Conservation (phyloP, 2,888 invertebrate species). For the Lacanobia oleracea region DNA sequence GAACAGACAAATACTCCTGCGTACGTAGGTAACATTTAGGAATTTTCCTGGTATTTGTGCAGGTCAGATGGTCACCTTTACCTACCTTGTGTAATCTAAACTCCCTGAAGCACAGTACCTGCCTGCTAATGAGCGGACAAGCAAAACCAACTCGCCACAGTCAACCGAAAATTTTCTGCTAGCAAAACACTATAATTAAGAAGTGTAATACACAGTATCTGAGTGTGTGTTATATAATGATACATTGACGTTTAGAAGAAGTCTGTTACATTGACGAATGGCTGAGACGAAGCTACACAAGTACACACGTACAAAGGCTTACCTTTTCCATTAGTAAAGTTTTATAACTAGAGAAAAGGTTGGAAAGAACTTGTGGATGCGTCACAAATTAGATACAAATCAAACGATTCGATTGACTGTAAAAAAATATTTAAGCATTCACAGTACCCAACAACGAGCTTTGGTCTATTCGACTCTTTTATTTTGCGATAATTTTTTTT, state of each 20-base stretch:
- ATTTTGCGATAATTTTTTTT: neutral
- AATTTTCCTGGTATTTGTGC: neutral
- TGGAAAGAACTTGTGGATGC: neutral
- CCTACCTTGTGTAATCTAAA: slow-evolving; percentile 21
- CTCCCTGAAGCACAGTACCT: neutral
- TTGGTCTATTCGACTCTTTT: neutral
- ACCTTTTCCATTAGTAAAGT: neutral
- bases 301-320: neutral
- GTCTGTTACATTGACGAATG: neutral
- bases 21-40: neutral
- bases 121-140: slow-evolving; percentile 23
- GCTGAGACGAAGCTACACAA: neutral
- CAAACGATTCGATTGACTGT: neutral
- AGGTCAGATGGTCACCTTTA: neutral
- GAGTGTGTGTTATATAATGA: too few species aligned
- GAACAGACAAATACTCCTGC: neutral
- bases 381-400: neutral
- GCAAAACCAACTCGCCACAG: slow-evolving; percentile 12
- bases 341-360: too few species aligned
- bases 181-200: slow-evolving; percentile 13
- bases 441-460: neutral
- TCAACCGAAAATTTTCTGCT: neutral
- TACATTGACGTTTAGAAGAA: neutral
- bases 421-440: too few species aligned
- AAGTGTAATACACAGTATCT: neutral